A percentile compares a stretch with the other conserved stretches of the same genome.
phyloP scores from a whole-genome alignment of 1,140 invertebrate genomes.

The Varroa destructor region DNA sequence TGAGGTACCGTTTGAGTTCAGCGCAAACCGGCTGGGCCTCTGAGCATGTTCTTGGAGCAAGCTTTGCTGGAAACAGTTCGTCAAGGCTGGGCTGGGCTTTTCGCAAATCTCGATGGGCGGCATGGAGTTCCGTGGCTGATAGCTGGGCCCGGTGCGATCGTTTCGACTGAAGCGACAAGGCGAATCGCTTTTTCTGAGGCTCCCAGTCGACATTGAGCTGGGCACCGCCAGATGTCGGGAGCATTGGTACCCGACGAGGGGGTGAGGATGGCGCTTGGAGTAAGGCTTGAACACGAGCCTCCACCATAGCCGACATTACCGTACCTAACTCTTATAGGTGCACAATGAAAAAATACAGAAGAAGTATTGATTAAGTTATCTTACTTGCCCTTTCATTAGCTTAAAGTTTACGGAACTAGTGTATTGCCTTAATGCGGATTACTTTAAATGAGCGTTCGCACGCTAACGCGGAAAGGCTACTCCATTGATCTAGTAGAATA shows the following conservation, averaged over 20 bases:
- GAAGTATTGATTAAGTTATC: too few species aligned
- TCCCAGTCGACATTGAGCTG: constrained; percentile 20
- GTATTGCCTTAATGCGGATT: too few species aligned
- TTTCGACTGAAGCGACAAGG: neutral
- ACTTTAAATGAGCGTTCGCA: too few species aligned
- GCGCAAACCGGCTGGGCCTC: constrained; percentile 18
- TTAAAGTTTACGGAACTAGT: too few species aligned
- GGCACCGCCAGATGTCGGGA: neutral
- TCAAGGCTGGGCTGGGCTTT: constrained; percentile 5
- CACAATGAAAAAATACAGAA: too few species aligned
- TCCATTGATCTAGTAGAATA: too few species aligned
- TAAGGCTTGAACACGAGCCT: neutral
- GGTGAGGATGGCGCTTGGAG: constrained; percentile 1
- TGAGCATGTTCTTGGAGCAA: constrained; percentile 16
- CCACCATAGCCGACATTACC: constrained; percentile 23
- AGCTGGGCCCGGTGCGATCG: constrained; percentile 1
- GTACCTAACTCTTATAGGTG: too few species aligned
- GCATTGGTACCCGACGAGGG: neutral
- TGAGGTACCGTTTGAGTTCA: constrained; percentile 15
- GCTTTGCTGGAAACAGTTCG: constrained; percentile 13
- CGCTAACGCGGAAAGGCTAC: too few species aligned
- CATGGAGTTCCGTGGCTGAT: constrained; percentile 9
- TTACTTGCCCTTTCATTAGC: too few species aligned
- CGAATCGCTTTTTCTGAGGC: constrained; percentile 23
- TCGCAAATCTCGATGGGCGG: constrained; percentile 8